phyloP scores from a whole-genome alignment of 2,888 invertebrate species.

The Smittia aterrima region DNA sequence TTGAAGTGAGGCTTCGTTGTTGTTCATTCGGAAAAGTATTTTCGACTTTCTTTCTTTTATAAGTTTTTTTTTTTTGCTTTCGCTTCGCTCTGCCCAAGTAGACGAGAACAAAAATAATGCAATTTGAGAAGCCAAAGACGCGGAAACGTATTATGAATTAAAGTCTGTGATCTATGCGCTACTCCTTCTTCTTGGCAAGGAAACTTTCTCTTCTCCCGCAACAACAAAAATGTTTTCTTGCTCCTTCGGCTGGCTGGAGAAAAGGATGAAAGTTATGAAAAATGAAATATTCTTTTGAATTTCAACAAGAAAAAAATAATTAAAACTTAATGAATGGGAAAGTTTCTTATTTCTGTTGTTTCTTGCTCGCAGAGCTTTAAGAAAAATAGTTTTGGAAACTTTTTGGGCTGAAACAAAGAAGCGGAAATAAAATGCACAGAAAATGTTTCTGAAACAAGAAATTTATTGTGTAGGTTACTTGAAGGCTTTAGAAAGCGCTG shows the following conservation, averaged over 20 bases:
- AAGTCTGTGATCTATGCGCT: constrained; percentile 27
- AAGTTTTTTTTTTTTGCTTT: background rate
- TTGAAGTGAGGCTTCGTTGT: constrained; percentile 18
- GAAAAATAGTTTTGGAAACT: background rate
- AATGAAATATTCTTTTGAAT: background rate
- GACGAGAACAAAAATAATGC: constrained; percentile 26
- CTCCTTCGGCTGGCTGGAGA: background rate
- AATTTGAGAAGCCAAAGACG: constrained; percentile 31
- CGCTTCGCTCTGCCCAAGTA: too few species aligned
- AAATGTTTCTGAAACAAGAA: too few species aligned
- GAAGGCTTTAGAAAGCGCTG: too few species aligned
- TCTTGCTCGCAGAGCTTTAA: background rate
- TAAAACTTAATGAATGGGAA: constrained; percentile 29
- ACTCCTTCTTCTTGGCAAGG: background rate
- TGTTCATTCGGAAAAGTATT: constrained; percentile 10
- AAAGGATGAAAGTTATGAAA: background rate
- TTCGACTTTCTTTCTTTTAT: constrained; percentile 5
- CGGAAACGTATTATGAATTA: constrained; percentile 36
- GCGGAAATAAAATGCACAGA: too few species aligned
- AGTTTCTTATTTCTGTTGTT: constrained; percentile 13
- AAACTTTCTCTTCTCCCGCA: background rate
- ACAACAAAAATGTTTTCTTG: background rate
- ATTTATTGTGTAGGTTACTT: too few species aligned
- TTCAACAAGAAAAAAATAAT: constrained; percentile 35
- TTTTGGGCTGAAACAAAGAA: background rate